These are phyloP conservation scores for Onychostoma macrolepis DNA, from an alignment of 2,113 vertebrate species.

Conservation along the genomic window DNA sequence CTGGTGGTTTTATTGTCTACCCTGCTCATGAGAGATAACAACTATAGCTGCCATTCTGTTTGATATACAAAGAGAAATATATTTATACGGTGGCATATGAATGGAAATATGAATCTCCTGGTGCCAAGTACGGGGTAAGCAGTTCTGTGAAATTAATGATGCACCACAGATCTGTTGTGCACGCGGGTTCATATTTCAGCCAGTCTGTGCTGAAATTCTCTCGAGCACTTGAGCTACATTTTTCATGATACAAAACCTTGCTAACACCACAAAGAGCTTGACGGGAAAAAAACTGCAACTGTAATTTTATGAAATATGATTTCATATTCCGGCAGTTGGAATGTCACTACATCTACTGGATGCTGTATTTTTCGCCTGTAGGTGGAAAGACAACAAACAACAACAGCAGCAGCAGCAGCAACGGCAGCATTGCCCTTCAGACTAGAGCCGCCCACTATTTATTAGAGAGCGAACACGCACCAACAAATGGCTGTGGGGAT, in stretches of 20 bases:
- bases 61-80: slow-evolving; percentile 34
- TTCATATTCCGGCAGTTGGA: background rate
- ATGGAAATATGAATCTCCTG: slow-evolving; percentile 22
- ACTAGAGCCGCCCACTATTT: slow-evolving; percentile 14
- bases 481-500: slow-evolving; percentile 44
- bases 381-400: background rate
- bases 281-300: background rate
- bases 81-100: background rate
- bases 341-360: background rate
- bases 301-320: slow-evolving; percentile 20
- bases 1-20: slow-evolving; percentile 16
- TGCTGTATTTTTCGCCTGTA: background rate
- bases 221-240: slow-evolving; percentile 5
- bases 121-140: slow-evolving; percentile 28
- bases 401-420: background rate
- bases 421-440: slow-evolving; percentile 34
- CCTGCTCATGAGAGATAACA: slow-evolving; percentile 24
- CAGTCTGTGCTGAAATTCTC: slow-evolving; percentile 19
- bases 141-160: slow-evolving; percentile 33
- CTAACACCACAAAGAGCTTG: slow-evolving; percentile 20
- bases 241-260: slow-evolving; percentile 9
- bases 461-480: slow-evolving; percentile 35
- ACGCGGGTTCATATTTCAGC: slow-evolving; percentile 1
- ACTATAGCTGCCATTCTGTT: slow-evolving; percentile 35
- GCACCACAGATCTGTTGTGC: slow-evolving; percentile 28